Evolutionary conservation across 2,888 invertebrate species (phyloP), one percentile per base, ranked within the genome.

Genomic region (Tribolium freemani): DNA sequence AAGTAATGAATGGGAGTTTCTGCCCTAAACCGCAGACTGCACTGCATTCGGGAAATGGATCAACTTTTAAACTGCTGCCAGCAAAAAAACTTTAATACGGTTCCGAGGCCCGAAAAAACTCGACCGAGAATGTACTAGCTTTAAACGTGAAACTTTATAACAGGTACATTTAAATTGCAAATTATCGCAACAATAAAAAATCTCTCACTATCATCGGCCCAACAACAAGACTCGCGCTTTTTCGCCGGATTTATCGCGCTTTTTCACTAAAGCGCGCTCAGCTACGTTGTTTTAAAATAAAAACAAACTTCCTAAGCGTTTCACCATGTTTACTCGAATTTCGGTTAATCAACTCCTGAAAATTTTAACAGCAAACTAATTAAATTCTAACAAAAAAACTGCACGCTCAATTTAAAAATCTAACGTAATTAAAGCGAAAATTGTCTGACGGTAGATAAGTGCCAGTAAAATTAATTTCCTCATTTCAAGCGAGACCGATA

Each of bases 1-100:
- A 79, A 79, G 75, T 79, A 80, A 80, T 79, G 80, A 78, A 80
- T 77, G 73, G 77, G 77, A 78, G 79, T 77, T 78, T 66, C 58
- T 68, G 72, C 70, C 73, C 72, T 50, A 66, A 74, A 74, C 76
- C 78, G 74, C 79, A 79, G 77, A 77, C 78, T 77, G 38, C 64
- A 31, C 69, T 74, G 74, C 76, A 70, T 77, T 76, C 77, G 70
- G 68, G 72, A 76, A 76, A 78, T 72, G 78, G 78, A 78, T 78
- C 78, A 78, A 78, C 78, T 80, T 78, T 75, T 71, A 75, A 77
- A 77, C 74, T 75, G 74, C 74, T 72, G 44, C 69, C 26, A 67
- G 71, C 70, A 71, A 76, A 70, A 79, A 78, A 76, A 38, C 71
- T 79, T 78, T 76, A 77, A 78, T 78, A 71, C 75, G 67, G 66